Base-by-base conservation (phyloP, 2,888 invertebrate species). In the Aromia moschata region DNA sequence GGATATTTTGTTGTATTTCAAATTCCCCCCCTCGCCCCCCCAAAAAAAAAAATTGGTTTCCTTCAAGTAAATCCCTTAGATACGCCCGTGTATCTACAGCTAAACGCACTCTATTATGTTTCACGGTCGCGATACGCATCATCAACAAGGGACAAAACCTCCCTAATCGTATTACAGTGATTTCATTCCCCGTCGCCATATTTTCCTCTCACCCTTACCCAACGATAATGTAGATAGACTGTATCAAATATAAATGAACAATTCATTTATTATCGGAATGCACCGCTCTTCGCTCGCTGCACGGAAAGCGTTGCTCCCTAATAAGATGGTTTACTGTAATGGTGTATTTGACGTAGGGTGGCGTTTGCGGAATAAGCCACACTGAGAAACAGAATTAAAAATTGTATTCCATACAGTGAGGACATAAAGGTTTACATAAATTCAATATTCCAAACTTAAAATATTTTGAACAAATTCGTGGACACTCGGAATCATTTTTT, bases 131-230 rank as follows among this genome's bases (percentile, higher is more conserved):
- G 60, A 62, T 41, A 65, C 59, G 64, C 61, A 61, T 64, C 64
- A 64, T 64, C 59, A 61, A 61, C 44, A 45, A 36, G 40, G 61
- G 15, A 64, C 64, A 61, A 64, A 64, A 61, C 61, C 59, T 61
- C 59, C 61, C 64, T 64, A 64, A 64, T 64, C 61, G 56, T 57
- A 64, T 64, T 64, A 64, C 64, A 56, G 44, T 54, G 57, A 61
- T 59, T 59, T 45, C 55, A 47, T 56, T 59, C 64, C 59, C 54
- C 47, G 37, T 47, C 18, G 51, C 55, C 51, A 46, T 52, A 61
- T 58, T 61, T 59, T 54, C 52, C 46, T 51, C 51, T 47, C 57
- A 55, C 64, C 59, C 64, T 12, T 44, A 44, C 53, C 14, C 7
- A 18, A 36, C 47, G 52, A 37, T 31, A 49, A 58, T 56, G 53